Conservation (phyloP, 2,113 vertebrate species). For the Pithys albifrons region DNA sequence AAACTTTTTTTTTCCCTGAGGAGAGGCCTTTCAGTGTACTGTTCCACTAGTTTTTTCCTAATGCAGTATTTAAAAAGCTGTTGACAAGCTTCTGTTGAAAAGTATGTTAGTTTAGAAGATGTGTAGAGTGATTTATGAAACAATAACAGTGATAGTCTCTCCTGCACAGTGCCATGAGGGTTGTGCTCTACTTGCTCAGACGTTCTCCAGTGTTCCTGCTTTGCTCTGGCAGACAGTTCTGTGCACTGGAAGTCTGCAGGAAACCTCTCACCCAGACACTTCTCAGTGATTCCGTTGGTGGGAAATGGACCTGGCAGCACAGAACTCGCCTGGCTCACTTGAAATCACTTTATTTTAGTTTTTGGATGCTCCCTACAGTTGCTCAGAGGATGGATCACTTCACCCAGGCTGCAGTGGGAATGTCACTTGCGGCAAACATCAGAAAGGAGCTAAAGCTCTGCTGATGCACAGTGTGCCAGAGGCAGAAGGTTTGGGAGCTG, state of each 20-base stretch:
- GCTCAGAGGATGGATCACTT: slow-evolving; percentile 72
- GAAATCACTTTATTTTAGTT: slow-evolving; percentile 52
- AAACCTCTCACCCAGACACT: neutral
- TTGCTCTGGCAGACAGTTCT: neutral
- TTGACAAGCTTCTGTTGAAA: neutral
- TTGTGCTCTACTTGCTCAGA: neutral
- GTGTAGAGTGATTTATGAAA: neutral
- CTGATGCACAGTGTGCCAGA: neutral
- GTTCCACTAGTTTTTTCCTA: neutral
- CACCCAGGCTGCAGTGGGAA: neutral
- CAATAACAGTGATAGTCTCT: fast-evolving
- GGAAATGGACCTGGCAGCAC: neutral
- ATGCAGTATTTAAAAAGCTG: neutral
- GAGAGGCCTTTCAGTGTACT: neutral
- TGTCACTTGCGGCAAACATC: neutral
- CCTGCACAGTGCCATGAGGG: neutral
- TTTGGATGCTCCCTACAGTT: slow-evolving; percentile 73
- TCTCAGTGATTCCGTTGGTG: neutral
- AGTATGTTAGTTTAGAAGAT: neutral
- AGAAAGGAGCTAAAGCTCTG: neutral
- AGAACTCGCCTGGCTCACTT: neutral
- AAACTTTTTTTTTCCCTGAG: neutral
- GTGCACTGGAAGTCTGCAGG: neutral
- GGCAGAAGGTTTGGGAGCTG: neutral
- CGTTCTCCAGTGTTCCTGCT: neutral